Percentiles rank a stretch among this genome's conserved stretches.
phyloP scores from a whole-genome alignment of 2,113 vertebrate genomes.

The Saguinus midas region DNA sequence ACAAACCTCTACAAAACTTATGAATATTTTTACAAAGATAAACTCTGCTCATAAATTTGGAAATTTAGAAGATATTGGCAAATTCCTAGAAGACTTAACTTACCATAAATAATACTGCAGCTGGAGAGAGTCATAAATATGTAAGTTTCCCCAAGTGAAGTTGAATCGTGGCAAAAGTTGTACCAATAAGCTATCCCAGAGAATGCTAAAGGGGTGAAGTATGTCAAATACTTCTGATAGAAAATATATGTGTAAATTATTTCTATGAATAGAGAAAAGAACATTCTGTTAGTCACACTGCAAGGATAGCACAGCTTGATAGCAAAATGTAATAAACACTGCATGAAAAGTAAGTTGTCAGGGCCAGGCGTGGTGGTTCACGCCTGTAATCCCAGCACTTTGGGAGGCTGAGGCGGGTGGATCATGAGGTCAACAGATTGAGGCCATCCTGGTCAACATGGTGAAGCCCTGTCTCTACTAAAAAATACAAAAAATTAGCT shows the following conservation, averaged over 20 bases:
- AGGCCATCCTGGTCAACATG: too few species aligned
- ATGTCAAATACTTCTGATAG: neutral
- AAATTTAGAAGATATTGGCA: neutral
- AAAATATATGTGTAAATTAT: neutral
- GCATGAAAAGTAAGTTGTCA: neutral
- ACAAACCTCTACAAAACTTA: neutral
- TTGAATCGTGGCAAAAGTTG: neutral
- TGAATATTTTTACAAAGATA: neutral
- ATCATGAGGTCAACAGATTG: too few species aligned
- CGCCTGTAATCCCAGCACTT: too few species aligned
- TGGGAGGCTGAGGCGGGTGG: too few species aligned
- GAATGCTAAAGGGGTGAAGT: neutral
- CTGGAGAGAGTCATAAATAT: neutral
- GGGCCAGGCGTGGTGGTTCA: too few species aligned
- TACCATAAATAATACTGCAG: neutral
- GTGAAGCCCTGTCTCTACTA: too few species aligned
- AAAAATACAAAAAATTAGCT: too few species aligned
- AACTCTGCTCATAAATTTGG: neutral
- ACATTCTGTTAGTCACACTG: too few species aligned
- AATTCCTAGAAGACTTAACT: neutral
- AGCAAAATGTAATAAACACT: too few species aligned
- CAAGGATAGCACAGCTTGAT: neutral
- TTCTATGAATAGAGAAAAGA: too few species aligned
- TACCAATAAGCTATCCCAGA: neutral
- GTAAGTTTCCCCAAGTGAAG: neutral